These are phyloP conservation scores for Caenorhabditis parvicauda DNA, from an alignment of 2,888 invertebrate species.

Conservation along the genomic window DNA sequence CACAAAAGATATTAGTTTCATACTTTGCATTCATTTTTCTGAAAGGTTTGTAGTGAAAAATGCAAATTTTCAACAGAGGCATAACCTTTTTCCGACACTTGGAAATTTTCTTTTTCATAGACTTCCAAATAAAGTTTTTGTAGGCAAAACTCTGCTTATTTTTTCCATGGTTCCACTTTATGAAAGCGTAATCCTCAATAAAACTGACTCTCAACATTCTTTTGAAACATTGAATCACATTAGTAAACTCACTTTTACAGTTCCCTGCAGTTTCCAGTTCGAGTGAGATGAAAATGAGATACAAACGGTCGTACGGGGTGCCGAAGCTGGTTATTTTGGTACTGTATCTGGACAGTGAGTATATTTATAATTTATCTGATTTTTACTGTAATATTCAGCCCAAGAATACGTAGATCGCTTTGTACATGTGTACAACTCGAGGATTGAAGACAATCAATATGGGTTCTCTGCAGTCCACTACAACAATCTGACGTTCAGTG, in stretches of 20 bases:
- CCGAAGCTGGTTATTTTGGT: constrained; percentile 57
- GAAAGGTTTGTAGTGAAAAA: too few species aligned
- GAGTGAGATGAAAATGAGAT: constrained; percentile 61
- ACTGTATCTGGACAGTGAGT: constrained; percentile 55
- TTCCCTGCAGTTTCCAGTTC: constrained; percentile 83
- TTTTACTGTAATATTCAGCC: constrained; percentile 25
- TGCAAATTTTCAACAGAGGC: neutral
- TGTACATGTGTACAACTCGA: constrained; percentile 56
- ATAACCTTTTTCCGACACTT: constrained; percentile 6
- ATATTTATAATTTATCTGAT: neutral
- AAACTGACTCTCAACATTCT: too few species aligned
- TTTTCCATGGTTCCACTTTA: too few species aligned
- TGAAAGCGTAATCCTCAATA: too few species aligned
- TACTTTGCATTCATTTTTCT: too few species aligned
- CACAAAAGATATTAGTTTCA: too few species aligned
- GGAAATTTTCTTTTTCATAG: too few species aligned
- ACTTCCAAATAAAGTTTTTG: too few species aligned
- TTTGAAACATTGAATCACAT: too few species aligned
- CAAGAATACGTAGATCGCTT: constrained; percentile 61
- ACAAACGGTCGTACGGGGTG: constrained; percentile 55
- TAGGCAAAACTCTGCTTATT: too few species aligned
- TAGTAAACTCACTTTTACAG: constrained; percentile 65
- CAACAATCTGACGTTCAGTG: constrained; percentile 54
- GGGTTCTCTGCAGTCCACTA: constrained; percentile 81
- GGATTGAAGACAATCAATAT: constrained; percentile 70